Evolutionary conservation across 2,797 vertebrate species (phyloP), one percentile per base, ranked within the genome.

Genomic region (Gobionotothen gibberifrons): DNA sequence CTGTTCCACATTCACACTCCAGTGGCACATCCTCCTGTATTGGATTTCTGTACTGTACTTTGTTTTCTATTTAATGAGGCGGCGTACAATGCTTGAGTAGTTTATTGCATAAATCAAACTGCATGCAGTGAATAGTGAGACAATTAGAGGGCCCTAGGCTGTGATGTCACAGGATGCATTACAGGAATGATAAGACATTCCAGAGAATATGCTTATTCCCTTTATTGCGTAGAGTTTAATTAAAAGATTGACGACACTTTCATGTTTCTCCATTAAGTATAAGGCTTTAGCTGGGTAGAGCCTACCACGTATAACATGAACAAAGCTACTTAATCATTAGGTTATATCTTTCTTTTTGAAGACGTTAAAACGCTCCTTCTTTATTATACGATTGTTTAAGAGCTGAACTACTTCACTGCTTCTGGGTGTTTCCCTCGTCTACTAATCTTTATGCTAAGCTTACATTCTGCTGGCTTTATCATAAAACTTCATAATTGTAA

Each of bases 1-100:
- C 81, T 73, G 48, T 81, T 79, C 32, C 81, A 76, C 72, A 49
- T 86, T 85, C 78, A 78, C 71, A 67, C 75, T 80, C 43, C 60
- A n/a, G 51, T 53, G 74, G 22, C 73, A 76, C 29, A 59, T 77
- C 77, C 76, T 53, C 16, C 68, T 74, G 74, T 66, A 56, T 54
- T 83, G 76, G 81, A 76, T 85, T 83, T 85, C 63, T 63, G 66
- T 32, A 42, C 56, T 29, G 43, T 43, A 44, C 53, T 55, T 74
- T 76, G 56, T 82, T 80, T 56, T 70, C 51, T 22, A 5, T 51
- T 73, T 79, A 79, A 79, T 79, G 63, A 81, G 58, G 71, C 42
- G 29, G 79, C 79, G 71, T 48, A 69, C 65, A 64, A 74, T 61
- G 21, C 53, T 17, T 14, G 16, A 26, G 13, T 19, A 39, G 44